Evolutionary conservation across 2,888 invertebrate genomes (phyloP).

Genomic region (Caenorhabditis afra): DNA sequence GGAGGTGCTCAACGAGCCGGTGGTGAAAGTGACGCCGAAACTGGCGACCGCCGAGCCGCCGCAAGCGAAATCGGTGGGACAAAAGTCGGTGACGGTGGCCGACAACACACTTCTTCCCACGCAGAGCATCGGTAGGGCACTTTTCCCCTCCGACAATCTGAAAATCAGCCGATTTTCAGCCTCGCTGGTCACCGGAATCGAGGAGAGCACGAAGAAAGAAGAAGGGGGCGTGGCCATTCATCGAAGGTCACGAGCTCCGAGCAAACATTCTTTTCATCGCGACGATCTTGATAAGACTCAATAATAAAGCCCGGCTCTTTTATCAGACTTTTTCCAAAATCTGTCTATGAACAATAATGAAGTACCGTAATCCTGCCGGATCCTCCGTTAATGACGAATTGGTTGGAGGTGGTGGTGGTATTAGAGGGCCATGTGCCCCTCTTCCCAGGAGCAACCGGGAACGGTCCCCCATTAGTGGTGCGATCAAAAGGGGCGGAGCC

Average conservation of each 20-base stretch:
- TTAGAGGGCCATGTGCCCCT: no score
- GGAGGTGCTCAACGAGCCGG: not conserved
- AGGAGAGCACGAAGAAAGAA: constrained; percentile 24
- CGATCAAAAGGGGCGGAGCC: no score
- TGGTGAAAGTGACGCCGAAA: constrained; percentile 17
- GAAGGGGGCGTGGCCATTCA: constrained; percentile 2
- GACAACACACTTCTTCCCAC: constrained; percentile 32
- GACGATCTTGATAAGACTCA: constrained; percentile 44
- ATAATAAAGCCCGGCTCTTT: no score
- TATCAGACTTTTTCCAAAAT: not conserved
- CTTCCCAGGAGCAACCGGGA: no score
- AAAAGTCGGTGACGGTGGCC: constrained; percentile 48
- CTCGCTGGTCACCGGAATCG: constrained; percentile 31
- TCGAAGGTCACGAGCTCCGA: constrained; percentile 9
- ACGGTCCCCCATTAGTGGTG: no score
- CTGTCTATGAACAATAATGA: not conserved
- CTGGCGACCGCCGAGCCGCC: constrained; percentile 17
- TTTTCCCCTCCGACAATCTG: no score
- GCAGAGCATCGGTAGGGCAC: constrained; percentile 30
- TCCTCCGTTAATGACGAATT: no score
- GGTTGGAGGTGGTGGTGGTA: no score
- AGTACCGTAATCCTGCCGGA: not conserved
- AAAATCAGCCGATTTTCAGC: constrained; percentile 13
- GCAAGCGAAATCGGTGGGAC: constrained; percentile 58
- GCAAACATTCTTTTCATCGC: constrained; percentile 23